Conservation (phyloP, 2,797 vertebrate species). For the Enteromius argenteus region DNA sequence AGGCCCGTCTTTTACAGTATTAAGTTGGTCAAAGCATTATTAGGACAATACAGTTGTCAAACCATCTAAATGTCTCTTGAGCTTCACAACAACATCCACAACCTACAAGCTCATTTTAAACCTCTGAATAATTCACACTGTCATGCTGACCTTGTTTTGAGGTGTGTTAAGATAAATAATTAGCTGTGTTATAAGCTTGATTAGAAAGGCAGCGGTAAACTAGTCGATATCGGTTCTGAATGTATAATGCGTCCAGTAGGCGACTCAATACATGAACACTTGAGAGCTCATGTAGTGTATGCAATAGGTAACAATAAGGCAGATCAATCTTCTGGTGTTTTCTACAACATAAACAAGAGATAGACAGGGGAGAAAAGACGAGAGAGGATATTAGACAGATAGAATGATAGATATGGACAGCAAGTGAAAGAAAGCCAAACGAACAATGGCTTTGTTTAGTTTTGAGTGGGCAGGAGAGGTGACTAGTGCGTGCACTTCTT, state of each 20-base stretch:
- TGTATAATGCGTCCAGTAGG: constrained; percentile 16
- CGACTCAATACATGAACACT: constrained; percentile 20
- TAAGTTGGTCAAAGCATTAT: constrained; percentile 21
- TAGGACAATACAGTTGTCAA: constrained; percentile 18
- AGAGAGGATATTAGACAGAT: constrained; percentile 33
- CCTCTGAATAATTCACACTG: constrained; percentile 49
- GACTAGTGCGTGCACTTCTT: not conserved
- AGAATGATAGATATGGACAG: constrained; percentile 5
- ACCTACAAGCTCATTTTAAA: constrained; percentile 39
- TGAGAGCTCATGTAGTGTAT: constrained; percentile 25
- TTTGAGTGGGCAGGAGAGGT: constrained; percentile 25
- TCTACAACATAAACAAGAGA: not conserved
- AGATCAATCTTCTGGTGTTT: constrained; percentile 34
- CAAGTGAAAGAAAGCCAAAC: not conserved
- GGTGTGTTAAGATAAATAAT: constrained; percentile 52
- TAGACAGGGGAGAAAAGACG: not conserved
- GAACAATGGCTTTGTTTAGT: constrained; percentile 32
- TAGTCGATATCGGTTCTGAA: constrained; percentile 38
- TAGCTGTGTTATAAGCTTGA: constrained; percentile 43
- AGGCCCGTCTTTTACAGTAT: not conserved
- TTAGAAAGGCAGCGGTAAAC: constrained; percentile 40
- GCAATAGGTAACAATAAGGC: constrained; percentile 29
- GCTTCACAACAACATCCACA: constrained; percentile 25
- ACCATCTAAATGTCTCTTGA: constrained; percentile 27
- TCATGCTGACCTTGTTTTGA: constrained; percentile 49